phyloP scores from a whole-genome alignment of 2,113 vertebrate genomes.

The Crotalus horridus region DNA sequence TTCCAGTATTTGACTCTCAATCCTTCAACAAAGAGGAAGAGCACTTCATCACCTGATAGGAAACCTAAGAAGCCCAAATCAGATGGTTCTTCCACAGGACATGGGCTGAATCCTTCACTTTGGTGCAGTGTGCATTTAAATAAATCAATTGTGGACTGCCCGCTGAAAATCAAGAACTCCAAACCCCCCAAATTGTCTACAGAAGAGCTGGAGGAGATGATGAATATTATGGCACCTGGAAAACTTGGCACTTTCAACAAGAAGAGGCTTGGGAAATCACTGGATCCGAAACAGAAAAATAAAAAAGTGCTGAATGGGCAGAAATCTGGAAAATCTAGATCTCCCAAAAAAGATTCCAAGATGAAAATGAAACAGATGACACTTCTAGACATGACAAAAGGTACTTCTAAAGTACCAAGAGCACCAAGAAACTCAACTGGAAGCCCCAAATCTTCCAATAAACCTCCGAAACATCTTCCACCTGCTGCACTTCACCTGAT shows the following conservation, averaged over 20 bases:
- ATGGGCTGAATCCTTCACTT: constrained; percentile 84
- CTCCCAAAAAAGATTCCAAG: constrained; percentile 84
- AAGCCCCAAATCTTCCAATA: constrained; percentile 73
- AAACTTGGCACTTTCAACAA: constrained; percentile 69
- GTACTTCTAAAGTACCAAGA: constrained; percentile 73
- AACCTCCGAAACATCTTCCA: constrained; percentile 87
- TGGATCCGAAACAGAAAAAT: constrained; percentile 73
- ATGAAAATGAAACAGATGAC: constrained; percentile 97
- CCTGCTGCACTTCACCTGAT: constrained; percentile 91
- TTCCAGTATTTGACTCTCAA: constrained; percentile 92
- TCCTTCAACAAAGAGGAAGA: constrained; percentile 87
- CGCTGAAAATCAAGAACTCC: constrained; percentile 88
- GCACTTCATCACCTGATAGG: constrained; percentile 80
- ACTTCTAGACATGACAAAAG: constrained; percentile 89
- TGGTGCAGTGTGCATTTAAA: constrained; percentile 91
- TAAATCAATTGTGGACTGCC: constrained; percentile 83
- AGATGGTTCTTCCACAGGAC: constrained; percentile 71
- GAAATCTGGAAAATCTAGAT: constrained; percentile 74
- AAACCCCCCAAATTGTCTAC: constrained; percentile 81
- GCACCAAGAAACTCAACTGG: constrained; percentile 73
- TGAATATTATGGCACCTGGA: constrained; percentile 73
- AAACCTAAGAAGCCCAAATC: constrained; percentile 85
- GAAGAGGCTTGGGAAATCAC: constrained; percentile 65
- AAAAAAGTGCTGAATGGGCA: constrained; percentile 82
- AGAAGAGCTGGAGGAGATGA: constrained; percentile 74